These are phyloP conservation scores for Latheticus oryzae DNA, from an alignment of 2,888 invertebrate species.

Conservation along the genomic window DNA sequence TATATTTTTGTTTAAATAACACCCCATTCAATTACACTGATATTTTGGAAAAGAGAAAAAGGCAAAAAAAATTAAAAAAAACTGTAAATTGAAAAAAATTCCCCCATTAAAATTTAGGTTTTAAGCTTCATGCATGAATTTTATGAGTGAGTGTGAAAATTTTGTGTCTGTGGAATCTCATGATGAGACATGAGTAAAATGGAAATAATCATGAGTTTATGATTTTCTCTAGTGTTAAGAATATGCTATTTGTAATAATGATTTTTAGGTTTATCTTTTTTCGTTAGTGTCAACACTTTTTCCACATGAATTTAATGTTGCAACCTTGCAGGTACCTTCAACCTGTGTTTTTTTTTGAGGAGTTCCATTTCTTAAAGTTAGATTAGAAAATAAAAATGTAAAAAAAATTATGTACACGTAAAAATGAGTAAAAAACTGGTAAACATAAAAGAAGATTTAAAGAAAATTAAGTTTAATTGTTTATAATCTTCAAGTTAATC, in stretches of 20 bases:
- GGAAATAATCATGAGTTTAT: constrained; percentile 20
- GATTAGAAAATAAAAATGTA: constrained; percentile 44
- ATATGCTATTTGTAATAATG: constrained; percentile 14
- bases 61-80: constrained; percentile 42
- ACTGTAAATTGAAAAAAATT: constrained; percentile 41
- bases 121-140: constrained; percentile 28
- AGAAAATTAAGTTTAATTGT: no score
- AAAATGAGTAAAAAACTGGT: constrained; percentile 39
- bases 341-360: constrained; percentile 57
- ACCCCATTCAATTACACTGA: constrained; percentile 43
- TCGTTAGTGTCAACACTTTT: constrained; percentile 38
- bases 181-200: constrained; percentile 1
- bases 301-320: constrained; percentile 53
- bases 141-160: constrained; percentile 23
- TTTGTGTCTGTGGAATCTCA: no score
- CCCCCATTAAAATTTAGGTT: constrained; percentile 21
- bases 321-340: constrained; percentile 59
- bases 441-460: constrained; percentile 19
- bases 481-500: constrained; percentile 24
- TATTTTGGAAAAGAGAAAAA: constrained; percentile 41
- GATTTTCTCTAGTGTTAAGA: constrained; percentile 17
- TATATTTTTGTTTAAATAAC: constrained; percentile 58
- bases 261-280: no score
- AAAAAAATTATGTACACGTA: constrained; percentile 44
- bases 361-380: constrained; percentile 51